These are phyloP conservation scores for Leptopilina clavipes DNA, from an alignment of 1,140 invertebrate species.

Conservation along the genomic window DNA sequence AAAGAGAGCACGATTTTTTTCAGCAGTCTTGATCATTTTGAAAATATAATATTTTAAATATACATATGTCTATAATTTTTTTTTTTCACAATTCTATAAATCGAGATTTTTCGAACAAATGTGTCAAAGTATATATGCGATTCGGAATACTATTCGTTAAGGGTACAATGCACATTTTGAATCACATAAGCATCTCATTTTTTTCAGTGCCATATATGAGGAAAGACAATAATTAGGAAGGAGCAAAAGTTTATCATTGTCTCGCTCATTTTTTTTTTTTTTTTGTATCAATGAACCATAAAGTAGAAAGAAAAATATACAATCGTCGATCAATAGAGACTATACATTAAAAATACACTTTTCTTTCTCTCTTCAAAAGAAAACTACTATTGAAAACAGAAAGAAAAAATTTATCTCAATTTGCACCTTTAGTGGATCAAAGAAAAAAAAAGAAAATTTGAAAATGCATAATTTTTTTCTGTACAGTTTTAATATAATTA, in stretches of 20 bases:
- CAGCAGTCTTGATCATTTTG: conserved; percentile 29
- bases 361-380: neutral
- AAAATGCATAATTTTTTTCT: neutral
- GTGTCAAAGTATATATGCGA: neutral
- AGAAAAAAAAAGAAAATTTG: too few species aligned
- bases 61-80: neutral
- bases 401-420: too few species aligned
- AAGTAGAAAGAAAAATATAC: neutral
- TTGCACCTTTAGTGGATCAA: too few species aligned
- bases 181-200: conserved; percentile 24
- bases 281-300: neutral
- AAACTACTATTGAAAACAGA: too few species aligned
- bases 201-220: neutral
- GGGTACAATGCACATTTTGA: conserved; percentile 23
- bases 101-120: conserved; percentile 24
- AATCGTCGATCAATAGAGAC: neutral
- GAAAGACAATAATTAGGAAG: conserved; percentile 8
- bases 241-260: conserved; percentile 22
- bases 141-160: conserved; percentile 23
- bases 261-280: neutral
- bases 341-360: too few species aligned
- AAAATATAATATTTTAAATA: conserved; percentile 23
- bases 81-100: conserved; percentile 7
- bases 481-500: neutral
- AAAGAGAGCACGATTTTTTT: too few species aligned